Base-by-base conservation (phyloP, 1,140 invertebrate species). In the Chironomus tepperi region DNA sequence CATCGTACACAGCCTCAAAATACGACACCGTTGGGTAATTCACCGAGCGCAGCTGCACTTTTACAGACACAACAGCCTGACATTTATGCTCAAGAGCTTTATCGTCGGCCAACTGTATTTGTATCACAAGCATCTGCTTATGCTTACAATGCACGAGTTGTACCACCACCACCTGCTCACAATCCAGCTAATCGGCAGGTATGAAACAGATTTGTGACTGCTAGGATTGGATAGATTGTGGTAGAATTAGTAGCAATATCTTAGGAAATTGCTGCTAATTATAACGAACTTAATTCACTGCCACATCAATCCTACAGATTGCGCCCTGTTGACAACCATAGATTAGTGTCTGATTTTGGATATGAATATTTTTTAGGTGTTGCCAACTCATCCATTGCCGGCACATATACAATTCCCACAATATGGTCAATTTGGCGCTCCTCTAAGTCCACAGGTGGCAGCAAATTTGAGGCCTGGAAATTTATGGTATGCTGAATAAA, bases 151-250 rank as follows among this genome's bases (percentile, higher is more conserved):
- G 18, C 65, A 18, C 87, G 91, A 76, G 90, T 90, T 70, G 87
- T 91, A 76, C 89, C 91, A 75, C 90, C 92, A 75, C 93, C 93
- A 10, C 93, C 93, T 76, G 93, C 93, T 43, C 93, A 94, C 83
- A 93, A 95, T 83, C 90, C 90, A 78, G 92, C 90, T 79, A 91
- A 91, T 76, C 85, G 92, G 77, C 91, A 93, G 77, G 88, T 94
- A 75, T 64, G 12, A 67, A 8, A 16, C 8, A 74, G n/a, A 67
- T 65, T 64, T n/a, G 15, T 15, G 15, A 42, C 10, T 73, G 8
- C 2, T 42, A 18, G 8, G 7, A 5, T 21, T 42, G 18, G 10
- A 18, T 15, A n/a, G n/a, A n/a, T n/a, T n/a, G n/a, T n/a, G n/a
- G n/a, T n/a, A n/a, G n/a, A n/a, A n/a, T n/a, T n/a, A n/a, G n/a